Evolutionary conservation across 1,140 invertebrate genomes (phyloP).

Genomic region (Sminthurides bifidus): DNA sequence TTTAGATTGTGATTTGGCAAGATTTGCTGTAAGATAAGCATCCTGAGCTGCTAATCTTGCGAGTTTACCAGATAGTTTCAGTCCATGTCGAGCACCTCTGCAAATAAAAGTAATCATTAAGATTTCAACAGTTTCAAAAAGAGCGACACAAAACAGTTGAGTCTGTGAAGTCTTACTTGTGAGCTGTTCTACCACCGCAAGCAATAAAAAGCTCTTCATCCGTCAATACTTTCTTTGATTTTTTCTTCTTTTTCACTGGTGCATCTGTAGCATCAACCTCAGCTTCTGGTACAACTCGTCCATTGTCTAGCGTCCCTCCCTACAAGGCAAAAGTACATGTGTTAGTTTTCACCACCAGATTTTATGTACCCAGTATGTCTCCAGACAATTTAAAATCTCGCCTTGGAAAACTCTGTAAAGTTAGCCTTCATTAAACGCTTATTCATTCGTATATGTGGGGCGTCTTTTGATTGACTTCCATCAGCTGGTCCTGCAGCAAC

Average conservation of each 20-base stretch:
- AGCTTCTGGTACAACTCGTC: slow-evolving; percentile 11
- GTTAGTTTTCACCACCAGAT: slow-evolving; percentile 1
- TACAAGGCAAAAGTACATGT: slow-evolving; percentile 3
- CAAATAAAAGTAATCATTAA: background rate
- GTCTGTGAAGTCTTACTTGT: slow-evolving; percentile 22
- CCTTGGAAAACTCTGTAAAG: slow-evolving; percentile 27
- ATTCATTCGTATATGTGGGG: slow-evolving; percentile 18
- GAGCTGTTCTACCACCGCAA: slow-evolving; percentile 30
- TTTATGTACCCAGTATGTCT: background rate
- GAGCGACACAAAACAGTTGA: background rate
- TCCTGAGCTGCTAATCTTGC: slow-evolving; percentile 30
- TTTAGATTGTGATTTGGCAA: background rate
- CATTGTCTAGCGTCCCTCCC: slow-evolving; percentile 25
- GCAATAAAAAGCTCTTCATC: slow-evolving; percentile 28
- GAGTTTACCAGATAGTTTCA: slow-evolving; percentile 29
- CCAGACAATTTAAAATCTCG: background rate
- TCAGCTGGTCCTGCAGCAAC: background rate
- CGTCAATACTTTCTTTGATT: slow-evolving; percentile 6
- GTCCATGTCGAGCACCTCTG: slow-evolving; percentile 28
- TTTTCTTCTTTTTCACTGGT: background rate
- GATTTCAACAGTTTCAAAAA: background rate
- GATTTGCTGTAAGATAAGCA: background rate
- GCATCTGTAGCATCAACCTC: background rate
- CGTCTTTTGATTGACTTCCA: background rate
- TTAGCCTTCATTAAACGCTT: slow-evolving; percentile 26